Evolutionary conservation across 2,888 invertebrate genomes (phyloP).

Genomic region (Loripinus fragilis): DNA sequence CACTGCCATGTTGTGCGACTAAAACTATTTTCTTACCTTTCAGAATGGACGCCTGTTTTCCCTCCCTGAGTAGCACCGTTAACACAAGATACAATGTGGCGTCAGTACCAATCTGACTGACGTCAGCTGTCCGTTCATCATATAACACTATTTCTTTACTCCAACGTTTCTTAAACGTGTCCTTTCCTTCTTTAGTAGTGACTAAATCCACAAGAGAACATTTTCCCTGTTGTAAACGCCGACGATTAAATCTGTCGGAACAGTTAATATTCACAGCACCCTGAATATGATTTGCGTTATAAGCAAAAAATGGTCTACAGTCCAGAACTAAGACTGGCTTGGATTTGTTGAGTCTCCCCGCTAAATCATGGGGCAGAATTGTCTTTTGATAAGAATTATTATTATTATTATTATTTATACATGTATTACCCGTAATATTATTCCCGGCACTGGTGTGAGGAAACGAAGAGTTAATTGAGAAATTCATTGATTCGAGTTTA

Average conservation of each 20-base stretch:
- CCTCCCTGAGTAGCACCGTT: constrained; percentile 88
- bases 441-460: constrained; percentile 14
- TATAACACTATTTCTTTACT: constrained; percentile 88
- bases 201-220: constrained; percentile 88
- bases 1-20: too few species aligned
- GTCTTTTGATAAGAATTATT: constrained; percentile 56
- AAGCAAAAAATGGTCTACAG: constrained; percentile 89
- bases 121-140: constrained; percentile 88
- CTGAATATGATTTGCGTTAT: constrained; percentile 88
- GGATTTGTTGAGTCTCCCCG: constrained; percentile 65
- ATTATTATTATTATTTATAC: background rate
- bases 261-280: constrained; percentile 89
- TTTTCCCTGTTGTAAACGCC: constrained; percentile 88
- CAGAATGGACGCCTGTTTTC: constrained; percentile 87
- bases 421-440: background rate
- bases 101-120: constrained; percentile 82
- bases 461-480: constrained; percentile 47
- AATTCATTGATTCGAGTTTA: constrained; percentile 70
- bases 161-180: constrained; percentile 85
- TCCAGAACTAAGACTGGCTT: constrained; percentile 85
- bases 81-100: constrained; percentile 88
- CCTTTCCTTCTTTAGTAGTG: constrained; percentile 87
- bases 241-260: constrained; percentile 88
- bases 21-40: constrained; percentile 85
- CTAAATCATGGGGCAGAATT: constrained; percentile 72